Evolutionary conservation across 2,888 invertebrate species (phyloP).

Genomic region (Chironomus riparius): DNA sequence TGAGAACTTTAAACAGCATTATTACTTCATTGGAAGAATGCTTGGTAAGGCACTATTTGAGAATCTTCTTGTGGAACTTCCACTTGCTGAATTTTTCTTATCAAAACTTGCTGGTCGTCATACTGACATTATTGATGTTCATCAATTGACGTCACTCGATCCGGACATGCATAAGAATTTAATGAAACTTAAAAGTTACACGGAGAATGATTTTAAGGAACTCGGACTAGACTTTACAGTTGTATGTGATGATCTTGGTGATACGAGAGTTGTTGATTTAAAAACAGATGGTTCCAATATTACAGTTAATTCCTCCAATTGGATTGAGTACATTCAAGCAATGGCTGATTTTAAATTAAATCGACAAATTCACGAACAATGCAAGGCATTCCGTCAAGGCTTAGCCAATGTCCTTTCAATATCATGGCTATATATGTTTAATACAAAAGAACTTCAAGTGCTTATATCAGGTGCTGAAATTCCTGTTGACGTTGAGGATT

Average conservation of each 20-base stretch:
- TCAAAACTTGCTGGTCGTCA: conserved; percentile 72
- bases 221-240: conserved; percentile 89
- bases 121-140: conserved; percentile 70
- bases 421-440: conserved; percentile 93
- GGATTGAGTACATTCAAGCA: conserved; percentile 92
- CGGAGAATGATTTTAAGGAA: conserved; percentile 71
- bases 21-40: conserved; percentile 83
- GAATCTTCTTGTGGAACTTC: conserved; percentile 86
- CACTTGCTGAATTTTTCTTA: conserved; percentile 92
- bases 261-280: conserved; percentile 79
- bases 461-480: conserved; percentile 94
- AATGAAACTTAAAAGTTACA: conserved; percentile 73
- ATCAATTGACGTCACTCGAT: conserved; percentile 89
- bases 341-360: conserved; percentile 95
- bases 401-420: conserved; percentile 82
- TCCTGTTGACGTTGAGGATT: conserved; percentile 85
- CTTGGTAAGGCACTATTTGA: conserved; percentile 94
- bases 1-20: conserved; percentile 80
- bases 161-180: conserved; percentile 73
- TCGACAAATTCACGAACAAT: conserved; percentile 77
- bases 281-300: conserved; percentile 86
- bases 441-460: conserved; percentile 85
- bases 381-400: conserved; percentile 80
- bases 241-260: conserved; percentile 80
- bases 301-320: conserved; percentile 82